These are phyloP conservation scores for Leuciscus idus DNA, from an alignment of 2,113 vertebrate species.

Conservation along the genomic window DNA sequence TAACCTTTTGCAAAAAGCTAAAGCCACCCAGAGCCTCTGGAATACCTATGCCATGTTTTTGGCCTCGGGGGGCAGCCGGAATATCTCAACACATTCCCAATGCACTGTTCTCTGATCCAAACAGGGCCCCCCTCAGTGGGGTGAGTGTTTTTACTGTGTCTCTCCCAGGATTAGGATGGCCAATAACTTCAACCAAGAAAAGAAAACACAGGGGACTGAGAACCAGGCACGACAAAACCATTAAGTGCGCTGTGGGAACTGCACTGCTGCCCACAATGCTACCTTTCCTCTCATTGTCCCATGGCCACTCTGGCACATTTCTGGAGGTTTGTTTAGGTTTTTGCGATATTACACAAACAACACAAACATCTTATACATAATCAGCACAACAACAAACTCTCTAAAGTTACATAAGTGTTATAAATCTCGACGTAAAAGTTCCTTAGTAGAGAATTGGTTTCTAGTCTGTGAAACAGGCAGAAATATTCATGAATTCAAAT, in stretches of 20 bases:
- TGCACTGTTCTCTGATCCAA: constrained; percentile 45
- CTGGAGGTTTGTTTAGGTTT: not conserved
- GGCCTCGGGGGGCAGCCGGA: constrained; percentile 60
- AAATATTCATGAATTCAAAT: not conserved
- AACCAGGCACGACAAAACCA: constrained; percentile 53
- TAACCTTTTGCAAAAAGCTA: constrained; percentile 49
- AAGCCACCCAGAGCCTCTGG: constrained; percentile 55
- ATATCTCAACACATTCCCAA: constrained; percentile 72
- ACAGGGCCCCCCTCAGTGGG: constrained; percentile 55
- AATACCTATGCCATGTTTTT: constrained; percentile 71
- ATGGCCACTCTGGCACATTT: constrained; percentile 16
- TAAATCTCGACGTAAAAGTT: not conserved
- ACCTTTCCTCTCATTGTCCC: constrained; percentile 46
- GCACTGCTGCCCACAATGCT: constrained; percentile 30
- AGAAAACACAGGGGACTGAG: constrained; percentile 71
- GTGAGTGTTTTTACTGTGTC: constrained; percentile 71
- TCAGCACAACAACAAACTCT: not conserved
- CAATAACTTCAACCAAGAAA: constrained; percentile 69
- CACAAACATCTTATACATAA: not conserved
- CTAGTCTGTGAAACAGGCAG: not conserved
- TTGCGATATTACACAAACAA: constrained; percentile 5
- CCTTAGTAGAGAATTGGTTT: not conserved
- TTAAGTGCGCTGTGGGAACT: constrained; percentile 46
- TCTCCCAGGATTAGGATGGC: constrained; percentile 72
- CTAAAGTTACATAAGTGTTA: not conserved